Percentiles rank a stretch among this genome's conserved stretches.
Conservation (phyloP, 23 tunicate species). For the Phallusia fumigata region DNA sequence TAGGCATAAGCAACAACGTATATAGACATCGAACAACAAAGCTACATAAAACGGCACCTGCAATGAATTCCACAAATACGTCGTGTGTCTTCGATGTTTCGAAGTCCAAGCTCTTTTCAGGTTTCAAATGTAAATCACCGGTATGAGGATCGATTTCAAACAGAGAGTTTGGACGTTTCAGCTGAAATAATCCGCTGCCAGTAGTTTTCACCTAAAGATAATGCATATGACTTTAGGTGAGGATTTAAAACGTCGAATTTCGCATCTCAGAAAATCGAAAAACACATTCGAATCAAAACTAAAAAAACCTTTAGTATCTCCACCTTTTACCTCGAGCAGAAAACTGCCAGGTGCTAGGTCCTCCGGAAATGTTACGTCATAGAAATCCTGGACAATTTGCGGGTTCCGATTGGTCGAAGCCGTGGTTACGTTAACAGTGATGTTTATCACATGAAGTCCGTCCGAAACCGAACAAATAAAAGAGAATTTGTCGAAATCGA, state of each 20-base stretch:
- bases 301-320: no score
- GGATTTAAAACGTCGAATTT: no score
- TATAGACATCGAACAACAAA: neutral
- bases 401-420: neutral
- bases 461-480: neutral
- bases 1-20: no score
- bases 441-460: neutral
- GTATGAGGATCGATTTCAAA: neutral
- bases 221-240: neutral
- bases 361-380: neutral
- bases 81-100: neutral
- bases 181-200: neutral
- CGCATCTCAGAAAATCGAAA: no score
- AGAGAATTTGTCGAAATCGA: neutral
- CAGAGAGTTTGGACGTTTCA: neutral
- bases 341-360: neutral
- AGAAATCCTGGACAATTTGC: neutral
- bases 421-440: neutral
- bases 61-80: neutral
- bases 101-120: neutral
- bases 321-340: neutral
- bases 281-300: no score
- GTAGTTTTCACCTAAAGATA: neutral
- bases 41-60: neutral
- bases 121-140: neutral